Evolutionary conservation across 2,113 vertebrate species (phyloP), one percentile per base, ranked within the genome.

Genomic region (Polypterus senegalus): DNA sequence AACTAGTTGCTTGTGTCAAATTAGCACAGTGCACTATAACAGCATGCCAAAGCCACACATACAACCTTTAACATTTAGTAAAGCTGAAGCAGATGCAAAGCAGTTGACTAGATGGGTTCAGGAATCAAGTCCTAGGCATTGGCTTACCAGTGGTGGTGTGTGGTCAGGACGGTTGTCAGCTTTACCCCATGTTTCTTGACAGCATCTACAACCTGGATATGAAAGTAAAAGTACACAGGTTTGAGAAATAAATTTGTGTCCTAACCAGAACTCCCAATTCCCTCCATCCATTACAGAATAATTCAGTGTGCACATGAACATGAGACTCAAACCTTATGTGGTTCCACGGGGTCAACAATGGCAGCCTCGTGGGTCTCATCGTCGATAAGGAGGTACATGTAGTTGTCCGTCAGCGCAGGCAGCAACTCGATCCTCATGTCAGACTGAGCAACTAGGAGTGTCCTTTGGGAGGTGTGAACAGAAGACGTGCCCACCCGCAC

Each of bases 361-460:
- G 95, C 96, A 0, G 93, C 96, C 70, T 98, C 92, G 68, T 66
- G 86, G 5, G 90, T 86, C 52, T 93, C 89, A 55, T 79, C 81
- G 1, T 99, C 96, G 0, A 97, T 91, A 59, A 99, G 77, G 4
- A 99, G 91, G 76, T 99, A 99, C 96, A 99, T 99, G 81, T 98
- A 99, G 80, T 99, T 99, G 81, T 99, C 95, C 0, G 84, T 89
- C 65, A 98, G 91, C 0, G 95, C 95, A 0, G 96, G 96, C 4
- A 99, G 74, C 1, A 94, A 66, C 72, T 94, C 91, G 5, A 98
- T 67, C 86, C 82, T 95, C 95, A 99, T 98, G 73, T 76, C 7
- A 58, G 66, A 71, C 69, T 92, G 88, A 1, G 74, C 60, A 67
- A 92, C 66, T 0, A 85, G 60, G 62, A 66, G 69, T 0, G 86